Evolutionary conservation across 2,113 vertebrate species (phyloP), one percentile per base, ranked within the genome.

Genomic region (Rhynchomys soricoides): DNA sequence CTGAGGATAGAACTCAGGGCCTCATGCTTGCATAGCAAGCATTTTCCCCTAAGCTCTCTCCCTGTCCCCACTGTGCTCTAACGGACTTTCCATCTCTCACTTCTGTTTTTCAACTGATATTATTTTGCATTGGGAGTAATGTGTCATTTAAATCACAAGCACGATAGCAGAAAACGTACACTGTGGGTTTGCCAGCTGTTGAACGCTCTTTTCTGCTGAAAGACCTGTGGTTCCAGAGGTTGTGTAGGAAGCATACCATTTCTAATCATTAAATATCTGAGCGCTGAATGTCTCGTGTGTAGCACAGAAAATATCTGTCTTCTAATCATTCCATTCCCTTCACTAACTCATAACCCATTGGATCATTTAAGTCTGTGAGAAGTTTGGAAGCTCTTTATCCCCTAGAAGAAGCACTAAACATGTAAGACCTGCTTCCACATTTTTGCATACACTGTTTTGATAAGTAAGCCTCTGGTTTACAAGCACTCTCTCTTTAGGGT

Each of bases 101-200:
- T 77, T n/a, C n/a, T 11, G 71, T 26, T 16, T 31, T 77, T 24
- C 71, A 74, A n/a, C 21, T 11, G n/a, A 43, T 74, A 74, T 74
- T 43, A 59, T 29, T 83, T 62, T 62, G n/a, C 12, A 43, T 43
- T 34, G 66, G 37, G 17, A 34, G 1, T 45, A 74, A 74, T 40
- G 21, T 92, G 9, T 92, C 94, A 75, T 78, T 88, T 79, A 59
- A 94, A 94, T 45, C 86, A 90, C 43, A 81, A 48, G 12, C 68
- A 83, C 19, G 24, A 57, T 40, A 68, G 57, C 34, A 94, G 79
- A 81, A 81, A 93, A 48, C 79, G 86, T 70, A 71, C 68, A 85
- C 29, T n/a, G 16, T 73, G 66, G 81, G 74, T 88, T 94, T 97
- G 82, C 64, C 55, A 91, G 57, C 48, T 88, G 31, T 37, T 91